Base-by-base conservation (phyloP, 1,140 invertebrate genomes). In the Mercenaria mercenaria region DNA sequence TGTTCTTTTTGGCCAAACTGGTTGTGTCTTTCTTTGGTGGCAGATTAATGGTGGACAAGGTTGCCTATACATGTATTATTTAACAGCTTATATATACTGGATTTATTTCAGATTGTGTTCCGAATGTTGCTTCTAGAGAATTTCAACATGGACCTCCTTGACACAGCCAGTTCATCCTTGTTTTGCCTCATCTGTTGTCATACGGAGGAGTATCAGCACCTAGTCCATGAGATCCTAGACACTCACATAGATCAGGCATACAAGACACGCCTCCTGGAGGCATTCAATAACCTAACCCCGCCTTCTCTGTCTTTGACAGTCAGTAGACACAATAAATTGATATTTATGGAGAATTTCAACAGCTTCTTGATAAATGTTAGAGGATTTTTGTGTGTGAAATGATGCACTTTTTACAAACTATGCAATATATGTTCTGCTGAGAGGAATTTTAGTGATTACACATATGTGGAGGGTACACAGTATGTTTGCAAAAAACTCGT, bases 321-420 rank as follows among this genome's bases (percentile, higher is more conserved):
- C n/a, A 96, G 97, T 39, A 95, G 97, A 87, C 94, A 96, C 13
- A 96, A 97, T 85, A 97, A 97, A 90, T 93, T 97, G 0, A 97
- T 96, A 91, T 98, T 98, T 95, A 97, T 97, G 93, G 97, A 97
- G 91, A 97, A 97, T 95, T 98, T 98, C 95, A 97, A 98, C 83
- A 97, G 97, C 91, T 98, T 98, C 95, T 96, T 98, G 69, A 97
- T 97, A 0, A 97, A 97, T 95, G 97, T 98, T 32, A 97, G 98
- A 92, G 97, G 97, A n/a, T 97, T 97, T 93, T 95, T 97, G 39
- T 96, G 97, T 94, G 96, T 97, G 20, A 97, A 97, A 94, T 97
- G 92, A 92, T 88, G 52, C 37, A n/a, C 3, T 13, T 3, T 41
- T 8, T 52, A 67, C 43, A 47, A 47, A 47, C 15, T 47, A 47